Evolutionary conservation across 2,888 invertebrate species (phyloP).

Genomic region (Trachelus tabidus): DNA sequence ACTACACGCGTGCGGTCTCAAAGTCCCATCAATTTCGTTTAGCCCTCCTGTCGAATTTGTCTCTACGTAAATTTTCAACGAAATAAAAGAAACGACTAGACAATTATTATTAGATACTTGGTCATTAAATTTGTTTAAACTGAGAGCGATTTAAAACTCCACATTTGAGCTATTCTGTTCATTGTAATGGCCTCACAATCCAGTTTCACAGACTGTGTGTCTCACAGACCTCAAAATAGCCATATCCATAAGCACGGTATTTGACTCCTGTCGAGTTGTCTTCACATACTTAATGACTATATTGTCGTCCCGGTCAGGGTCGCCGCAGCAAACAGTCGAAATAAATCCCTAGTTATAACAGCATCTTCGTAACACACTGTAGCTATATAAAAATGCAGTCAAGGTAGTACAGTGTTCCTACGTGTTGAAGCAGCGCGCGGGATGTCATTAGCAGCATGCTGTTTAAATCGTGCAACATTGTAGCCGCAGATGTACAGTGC

Average conservation of each 20-base stretch:
- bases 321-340: not conserved
- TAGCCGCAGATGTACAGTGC: not conserved
- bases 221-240: not conserved
- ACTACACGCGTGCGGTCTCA: too few species aligned
- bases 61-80: too few species aligned
- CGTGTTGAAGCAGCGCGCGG: not conserved
- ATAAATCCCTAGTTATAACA: not conserved
- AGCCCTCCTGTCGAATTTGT: too few species aligned
- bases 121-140: too few species aligned
- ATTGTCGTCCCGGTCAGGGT: not conserved
- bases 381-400: not conserved
- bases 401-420: not conserved
- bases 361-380: not conserved
- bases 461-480: not conserved
- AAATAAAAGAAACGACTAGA: too few species aligned
- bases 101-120: too few species aligned
- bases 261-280: not conserved
- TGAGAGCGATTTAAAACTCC: too few species aligned
- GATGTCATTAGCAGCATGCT: not conserved
- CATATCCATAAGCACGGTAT: not conserved
- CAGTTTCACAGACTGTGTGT: too few species aligned
- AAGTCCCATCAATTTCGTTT: too few species aligned
- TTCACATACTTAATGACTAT: not conserved
- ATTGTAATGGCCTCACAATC: too few species aligned
- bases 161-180: too few species aligned